Evolutionary conservation across 2,113 vertebrate species (phyloP), one percentile per base, ranked within the genome.

Genomic region (Vanacampus margaritifer): DNA sequence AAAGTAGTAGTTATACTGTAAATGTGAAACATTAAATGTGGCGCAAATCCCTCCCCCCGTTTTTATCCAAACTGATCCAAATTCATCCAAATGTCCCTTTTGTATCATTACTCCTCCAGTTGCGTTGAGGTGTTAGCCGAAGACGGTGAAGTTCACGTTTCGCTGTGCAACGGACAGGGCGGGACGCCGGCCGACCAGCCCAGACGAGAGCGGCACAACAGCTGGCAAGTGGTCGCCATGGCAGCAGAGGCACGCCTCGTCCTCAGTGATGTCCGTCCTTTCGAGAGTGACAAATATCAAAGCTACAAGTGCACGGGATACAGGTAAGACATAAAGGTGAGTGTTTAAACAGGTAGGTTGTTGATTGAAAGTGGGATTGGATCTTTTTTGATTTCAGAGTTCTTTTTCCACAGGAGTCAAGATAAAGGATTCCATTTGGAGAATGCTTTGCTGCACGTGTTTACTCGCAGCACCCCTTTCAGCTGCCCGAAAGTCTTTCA

Each of bases 201-300:
- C 0, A 80, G 72, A 79, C 93, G 97, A 72, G 95, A 96, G 68
- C 96, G 96, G 95, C 94, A 98, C 86, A 98, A 99, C 90, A 99
- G 97, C 84, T 99, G 97, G 97, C 96, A 99, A 85, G 90, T 93
- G 16, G 93, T 92, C 71, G 91, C 94, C 14, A 92, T 97, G 95
- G 97, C 96, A 66, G 93, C 97, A 0, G 90, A 86, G 43, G 95
- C 95, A 0, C 90, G 93, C 0, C 91, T 97, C 10, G 80, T 99
- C 86, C 82, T 98, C 58, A 95, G 90, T 46, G 48, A 91, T 0
- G 80, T 98, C 63, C 88, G 53, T 56, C 91, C 92, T 11, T 98
- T 99, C 67, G 80, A 81, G 64, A 84, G 73, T 79, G 89, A 92
- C 61, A 75, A 83, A 41, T 76, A 92, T 76, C 79, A 69, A 11